A percentile compares a stretch with the other conserved stretches of the same genome.
Evolutionary conservation across 2,797 vertebrate species (phyloP).

Genomic region (Glyptemys insculpta): DNA sequence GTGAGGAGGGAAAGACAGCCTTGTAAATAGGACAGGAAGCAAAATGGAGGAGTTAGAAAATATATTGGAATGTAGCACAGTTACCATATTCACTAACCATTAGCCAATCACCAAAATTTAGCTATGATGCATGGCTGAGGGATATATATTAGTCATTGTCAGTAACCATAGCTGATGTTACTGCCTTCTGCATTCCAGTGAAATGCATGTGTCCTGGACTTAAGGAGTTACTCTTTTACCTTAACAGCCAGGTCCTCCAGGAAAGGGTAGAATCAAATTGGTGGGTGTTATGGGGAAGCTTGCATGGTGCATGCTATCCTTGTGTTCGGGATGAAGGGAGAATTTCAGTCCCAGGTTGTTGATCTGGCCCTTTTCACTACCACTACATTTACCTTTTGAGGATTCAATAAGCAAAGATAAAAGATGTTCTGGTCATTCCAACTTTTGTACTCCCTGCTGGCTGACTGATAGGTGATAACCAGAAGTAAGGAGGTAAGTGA

Average conservation of each 20-base stretch:
- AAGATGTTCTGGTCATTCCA: not conserved
- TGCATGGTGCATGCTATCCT: not conserved
- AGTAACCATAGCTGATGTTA: not conserved
- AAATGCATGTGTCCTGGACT: not conserved
- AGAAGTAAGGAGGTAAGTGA: not conserved
- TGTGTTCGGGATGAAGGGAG: not conserved
- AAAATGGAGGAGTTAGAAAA: constrained; percentile 10
- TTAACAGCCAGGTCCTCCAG: not conserved
- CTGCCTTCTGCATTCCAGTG: not conserved
- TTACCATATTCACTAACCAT: not conserved
- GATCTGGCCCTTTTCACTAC: not conserved
- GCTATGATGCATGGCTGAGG: not conserved
- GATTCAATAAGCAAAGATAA: not conserved
- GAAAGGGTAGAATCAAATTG: not conserved
- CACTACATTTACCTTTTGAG: not conserved
- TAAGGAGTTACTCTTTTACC: not conserved
- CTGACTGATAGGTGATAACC: not conserved
- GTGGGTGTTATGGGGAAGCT: not conserved
- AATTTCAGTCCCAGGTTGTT: not conserved
- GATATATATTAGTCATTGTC: not conserved
- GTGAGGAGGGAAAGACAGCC: not conserved
- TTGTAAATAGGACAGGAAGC: constrained; percentile 11
- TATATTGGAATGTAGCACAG: not conserved
- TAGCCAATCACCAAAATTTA: not conserved
- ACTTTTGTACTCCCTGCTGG: not conserved